Base-by-base conservation (phyloP, 2,113 vertebrate species). In the Channa argus region DNA sequence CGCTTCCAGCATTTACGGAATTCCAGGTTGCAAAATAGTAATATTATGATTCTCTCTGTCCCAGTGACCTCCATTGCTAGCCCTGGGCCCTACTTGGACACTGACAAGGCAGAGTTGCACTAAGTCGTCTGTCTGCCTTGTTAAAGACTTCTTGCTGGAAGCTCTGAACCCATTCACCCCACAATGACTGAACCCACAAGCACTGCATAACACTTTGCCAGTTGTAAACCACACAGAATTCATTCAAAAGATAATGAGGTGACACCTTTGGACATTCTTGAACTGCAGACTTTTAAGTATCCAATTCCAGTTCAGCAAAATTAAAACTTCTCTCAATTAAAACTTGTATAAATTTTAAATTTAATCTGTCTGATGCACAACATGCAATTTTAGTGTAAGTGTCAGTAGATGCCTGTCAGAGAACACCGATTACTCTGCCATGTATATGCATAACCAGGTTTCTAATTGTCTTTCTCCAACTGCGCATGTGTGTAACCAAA, bases 161-260 rank as follows among this genome's bases (percentile, higher is more conserved):
- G 65, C 51, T 64, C 50, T 88, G 83, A 92, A 91, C 91, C 82
- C 80, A 3, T 3, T 90, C 39, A 91, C 84, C 80, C 55, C 61
- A 33, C 60, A 37, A 13, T 7, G 36, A 80, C 70, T 51, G 43
- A 56, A 67, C 70, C 58, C 66, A 63, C 71, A 75, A 37, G 46
- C 39, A 13, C 34, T 61, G 33, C 7, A n/a, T 3, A 33, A 54
- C 43, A 33, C 14, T 33, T 36, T 41, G 15, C 50, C 15, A 63
- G 46, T 3, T 54, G 10, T 36, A 10, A 78, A 34, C 9, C 41
- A 74, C 7, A 43, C 33, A 59, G 3, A 73, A 34, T n/a, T 15
- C 11, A 44, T 39, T 67, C 39, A 62, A 39, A 58, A 44, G 34
- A 11, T 3, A 7, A 10, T 24, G 5, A 36, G n/a, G 11, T 36